Evolutionary conservation across 2,797 vertebrate genomes (phyloP).

Genomic region (Hippopotamyrus pictus): DNA sequence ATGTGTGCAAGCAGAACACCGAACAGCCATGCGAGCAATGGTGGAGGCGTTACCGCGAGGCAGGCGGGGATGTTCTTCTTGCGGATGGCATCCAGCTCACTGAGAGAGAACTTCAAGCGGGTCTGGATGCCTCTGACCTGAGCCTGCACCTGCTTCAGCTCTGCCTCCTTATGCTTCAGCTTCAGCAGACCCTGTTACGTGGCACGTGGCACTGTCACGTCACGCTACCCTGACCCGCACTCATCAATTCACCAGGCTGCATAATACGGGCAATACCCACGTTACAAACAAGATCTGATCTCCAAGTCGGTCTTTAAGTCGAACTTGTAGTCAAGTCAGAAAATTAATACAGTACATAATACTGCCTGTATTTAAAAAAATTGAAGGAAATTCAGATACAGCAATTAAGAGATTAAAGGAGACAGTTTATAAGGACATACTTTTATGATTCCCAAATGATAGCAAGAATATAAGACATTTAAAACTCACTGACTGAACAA

Average conservation of each 20-base stretch:
- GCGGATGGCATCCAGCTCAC: constrained; percentile 70
- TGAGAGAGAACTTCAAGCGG: constrained; percentile 80
- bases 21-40: background rate
- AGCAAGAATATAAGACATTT: background rate
- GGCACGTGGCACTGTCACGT: background rate
- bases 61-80: constrained; percentile 70
- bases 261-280: background rate
- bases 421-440: background rate
- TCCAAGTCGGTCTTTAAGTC: background rate
- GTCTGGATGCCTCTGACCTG: constrained; percentile 73
- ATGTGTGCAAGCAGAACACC: background rate
- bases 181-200: constrained; percentile 70
- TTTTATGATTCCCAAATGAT: background rate
- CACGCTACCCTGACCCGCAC: background rate
- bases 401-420: background rate
- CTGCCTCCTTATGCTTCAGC: constrained; percentile 72
- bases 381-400: background rate
- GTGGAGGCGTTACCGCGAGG: constrained; percentile 54
- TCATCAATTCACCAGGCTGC: background rate
- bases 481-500: background rate
- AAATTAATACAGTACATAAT: background rate
- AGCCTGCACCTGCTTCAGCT: constrained; percentile 72
- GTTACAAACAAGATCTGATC: background rate
- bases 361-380: background rate
- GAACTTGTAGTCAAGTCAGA: background rate